Percentiles rank a stretch among this genome's conserved stretches.
phyloP scores from a whole-genome alignment of 2,888 invertebrate genomes.

The Patella caerulea region DNA sequence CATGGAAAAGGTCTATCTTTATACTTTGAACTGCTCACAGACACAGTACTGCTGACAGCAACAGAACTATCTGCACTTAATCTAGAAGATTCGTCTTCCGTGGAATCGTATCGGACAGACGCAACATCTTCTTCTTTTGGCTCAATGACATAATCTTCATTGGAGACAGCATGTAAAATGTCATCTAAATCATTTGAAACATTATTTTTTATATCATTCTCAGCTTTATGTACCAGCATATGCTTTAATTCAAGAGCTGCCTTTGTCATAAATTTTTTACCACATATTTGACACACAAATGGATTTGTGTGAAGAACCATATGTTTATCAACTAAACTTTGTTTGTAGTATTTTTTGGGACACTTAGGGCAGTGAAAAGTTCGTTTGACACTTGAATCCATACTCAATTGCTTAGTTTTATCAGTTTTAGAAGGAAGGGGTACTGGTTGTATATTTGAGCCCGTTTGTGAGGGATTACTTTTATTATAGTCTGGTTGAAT shows the following conservation, averaged over 20 bases:
- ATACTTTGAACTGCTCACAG: too few relatives aligned
- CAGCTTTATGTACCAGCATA: constrained; percentile 1
- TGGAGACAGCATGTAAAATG: background rate
- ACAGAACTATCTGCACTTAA: background rate
- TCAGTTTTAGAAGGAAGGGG: too few relatives aligned
- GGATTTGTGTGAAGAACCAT: background rate
- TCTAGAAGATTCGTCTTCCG: background rate
- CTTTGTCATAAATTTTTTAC: background rate
- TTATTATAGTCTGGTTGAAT: too few relatives aligned
- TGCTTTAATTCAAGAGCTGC: background rate
- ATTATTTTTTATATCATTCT: background rate
- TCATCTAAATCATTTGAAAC: constrained; percentile 8
- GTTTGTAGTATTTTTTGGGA: background rate
- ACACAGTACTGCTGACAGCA: background rate
- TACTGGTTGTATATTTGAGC: too few relatives aligned
- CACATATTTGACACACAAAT: constrained; percentile 7
- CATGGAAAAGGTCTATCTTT: background rate
- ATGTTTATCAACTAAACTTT: background rate
- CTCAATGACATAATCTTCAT: background rate
- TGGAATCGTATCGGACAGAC: background rate
- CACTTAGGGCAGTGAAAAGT: background rate
- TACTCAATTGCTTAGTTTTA: too few relatives aligned
- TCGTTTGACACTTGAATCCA: too few relatives aligned
- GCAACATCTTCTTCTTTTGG: background rate
- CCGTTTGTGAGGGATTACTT: too few relatives aligned